Percentiles rank a stretch among this genome's conserved stretches.
phyloP scores from a whole-genome alignment of 2,113 vertebrate genomes.

The Pogona vitticeps region DNA sequence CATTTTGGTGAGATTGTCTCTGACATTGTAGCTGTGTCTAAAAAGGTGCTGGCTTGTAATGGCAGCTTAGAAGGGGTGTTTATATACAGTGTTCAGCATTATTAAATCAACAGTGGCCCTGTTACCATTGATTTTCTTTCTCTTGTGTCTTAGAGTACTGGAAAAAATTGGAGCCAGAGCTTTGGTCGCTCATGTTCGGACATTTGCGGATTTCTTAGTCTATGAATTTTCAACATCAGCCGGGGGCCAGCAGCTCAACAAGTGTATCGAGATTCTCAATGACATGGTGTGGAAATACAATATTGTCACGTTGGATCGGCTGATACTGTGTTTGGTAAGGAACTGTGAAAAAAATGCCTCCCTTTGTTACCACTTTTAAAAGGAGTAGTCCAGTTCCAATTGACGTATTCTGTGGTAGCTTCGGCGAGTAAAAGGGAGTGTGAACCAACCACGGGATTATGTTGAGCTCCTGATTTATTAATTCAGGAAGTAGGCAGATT shows the following conservation, averaged over 20 bases:
- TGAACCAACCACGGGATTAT: background rate
- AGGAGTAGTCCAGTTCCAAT: background rate
- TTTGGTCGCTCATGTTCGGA: constrained; percentile 94
- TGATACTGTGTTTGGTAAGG: constrained; percentile 96
- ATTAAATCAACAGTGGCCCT: background rate
- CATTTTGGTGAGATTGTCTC: background rate
- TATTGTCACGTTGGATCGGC: constrained; percentile 94
- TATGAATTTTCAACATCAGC: constrained; percentile 98
- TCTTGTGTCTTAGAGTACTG: constrained; percentile 82
- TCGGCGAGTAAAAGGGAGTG: background rate
- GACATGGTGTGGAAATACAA: constrained; percentile 99
- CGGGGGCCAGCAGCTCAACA: constrained; percentile 97
- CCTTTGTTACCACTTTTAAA: background rate
- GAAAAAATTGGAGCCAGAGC: constrained; percentile 96
- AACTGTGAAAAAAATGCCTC: background rate
- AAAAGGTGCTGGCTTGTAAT: background rate
- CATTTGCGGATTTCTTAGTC: constrained; percentile 97
- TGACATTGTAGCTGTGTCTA: background rate
- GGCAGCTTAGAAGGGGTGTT: background rate
- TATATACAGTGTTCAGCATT: background rate
- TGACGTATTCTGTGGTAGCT: background rate
- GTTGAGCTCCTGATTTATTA: background rate
- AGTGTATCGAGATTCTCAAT: constrained; percentile 98
- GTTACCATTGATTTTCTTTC: background rate
- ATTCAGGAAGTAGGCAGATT: background rate